Evolutionary conservation across 2,888 invertebrate genomes (phyloP).

Genomic region (Coremacera marginata): DNA sequence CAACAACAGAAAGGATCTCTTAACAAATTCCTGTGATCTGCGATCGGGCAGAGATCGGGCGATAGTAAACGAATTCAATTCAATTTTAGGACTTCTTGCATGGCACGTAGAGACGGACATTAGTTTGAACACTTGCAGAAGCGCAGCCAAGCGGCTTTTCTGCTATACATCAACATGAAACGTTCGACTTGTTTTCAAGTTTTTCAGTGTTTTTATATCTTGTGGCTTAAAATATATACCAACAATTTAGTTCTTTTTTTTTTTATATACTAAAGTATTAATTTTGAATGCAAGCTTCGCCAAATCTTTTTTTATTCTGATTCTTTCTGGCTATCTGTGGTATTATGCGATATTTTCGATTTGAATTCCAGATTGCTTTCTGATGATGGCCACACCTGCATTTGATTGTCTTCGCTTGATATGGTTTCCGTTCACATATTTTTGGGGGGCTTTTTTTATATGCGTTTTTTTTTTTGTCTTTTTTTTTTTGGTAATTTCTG

Average conservation of each 20-base stretch:
- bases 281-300: background rate
- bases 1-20: conserved; percentile 25
- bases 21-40: conserved; percentile 34
- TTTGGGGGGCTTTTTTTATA: too few relatives aligned
- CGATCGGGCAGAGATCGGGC: conserved; percentile 23
- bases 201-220: too few relatives aligned
- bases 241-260: background rate
- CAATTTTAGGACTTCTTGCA: conserved; percentile 17
- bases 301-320: background rate
- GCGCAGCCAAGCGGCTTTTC: background rate
- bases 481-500: background rate
- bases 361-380: conserved; percentile 53
- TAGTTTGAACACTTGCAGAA: background rate
- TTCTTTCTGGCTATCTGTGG: background rate
- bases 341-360: conserved; percentile 35
- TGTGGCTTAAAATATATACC: background rate
- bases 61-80: conserved; percentile 34
- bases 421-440: background rate
- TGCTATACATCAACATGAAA: background rate
- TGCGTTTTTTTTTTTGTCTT: background rate
- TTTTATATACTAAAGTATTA: background rate
- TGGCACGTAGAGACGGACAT: background rate
- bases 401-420: conserved; percentile 44
- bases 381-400: conserved; percentile 53
- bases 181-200: background rate